Conservation (phyloP, 2,113 vertebrate genomes). For the Periophthalmodon schlosseri region DNA sequence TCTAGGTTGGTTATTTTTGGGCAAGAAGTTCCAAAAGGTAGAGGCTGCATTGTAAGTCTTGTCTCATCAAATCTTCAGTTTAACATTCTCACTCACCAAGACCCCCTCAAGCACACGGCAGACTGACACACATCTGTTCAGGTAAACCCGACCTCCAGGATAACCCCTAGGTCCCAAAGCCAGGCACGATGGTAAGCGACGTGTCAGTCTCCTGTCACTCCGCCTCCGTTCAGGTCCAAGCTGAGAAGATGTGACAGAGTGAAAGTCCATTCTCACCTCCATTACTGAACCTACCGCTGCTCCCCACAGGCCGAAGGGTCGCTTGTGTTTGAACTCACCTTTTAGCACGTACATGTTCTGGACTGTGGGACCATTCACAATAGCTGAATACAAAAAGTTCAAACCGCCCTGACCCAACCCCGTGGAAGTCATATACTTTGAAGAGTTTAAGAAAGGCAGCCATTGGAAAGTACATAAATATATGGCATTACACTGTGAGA, state of each 20-base stretch:
- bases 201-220: conserved; percentile 72
- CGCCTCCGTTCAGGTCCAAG: conserved; percentile 47
- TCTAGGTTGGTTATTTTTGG: no score
- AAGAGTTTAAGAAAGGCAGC: no score
- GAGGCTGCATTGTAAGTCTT: no score
- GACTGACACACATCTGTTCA: conserved; percentile 52
- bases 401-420: no score
- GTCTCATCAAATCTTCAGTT: no score
- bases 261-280: conserved; percentile 64
- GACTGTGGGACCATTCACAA: neutral
- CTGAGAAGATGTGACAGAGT: no score
- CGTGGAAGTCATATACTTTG: no score
- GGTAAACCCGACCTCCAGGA: conserved; percentile 37
- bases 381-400: neutral
- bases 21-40: no score
- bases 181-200: conserved; percentile 58
- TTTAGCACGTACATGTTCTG: neutral
- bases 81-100: no score
- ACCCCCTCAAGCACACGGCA: neutral
- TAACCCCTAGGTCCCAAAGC: conserved; percentile 45
- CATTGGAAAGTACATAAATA: no score
- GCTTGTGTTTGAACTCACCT: conserved; percentile 46
- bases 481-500: no score
- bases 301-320: conserved; percentile 22
- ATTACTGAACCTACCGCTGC: conserved; percentile 54